Evolutionary conservation across 2,113 vertebrate species (phyloP).

Genomic region (Lipophrys pholis): DNA sequence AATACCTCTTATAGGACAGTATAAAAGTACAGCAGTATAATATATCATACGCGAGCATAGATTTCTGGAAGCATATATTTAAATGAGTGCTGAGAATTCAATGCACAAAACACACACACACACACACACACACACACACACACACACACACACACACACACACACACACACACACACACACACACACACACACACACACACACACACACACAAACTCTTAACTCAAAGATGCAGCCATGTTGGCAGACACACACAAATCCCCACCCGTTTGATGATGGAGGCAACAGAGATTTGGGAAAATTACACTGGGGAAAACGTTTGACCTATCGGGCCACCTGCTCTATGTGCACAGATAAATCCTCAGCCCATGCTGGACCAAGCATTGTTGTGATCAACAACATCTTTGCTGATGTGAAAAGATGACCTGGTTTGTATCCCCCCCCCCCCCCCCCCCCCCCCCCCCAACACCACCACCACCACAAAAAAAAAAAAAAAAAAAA

Average conservation of each 20-base stretch:
- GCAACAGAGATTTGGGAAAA: conserved; percentile 67
- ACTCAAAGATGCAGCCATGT: conserved; percentile 13
- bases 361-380: conserved; percentile 57
- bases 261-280: conserved; percentile 24
- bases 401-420: conserved; percentile 70
- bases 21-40: conserved; percentile 8
- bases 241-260: not conserved
- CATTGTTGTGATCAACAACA: conserved; percentile 69
- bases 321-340: conserved; percentile 77
- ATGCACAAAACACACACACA: conserved; percentile 2
- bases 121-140: conserved; percentile 3
- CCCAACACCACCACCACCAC: too few relatives aligned
- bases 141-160: conserved; percentile 10
- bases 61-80: conserved; percentile 5
- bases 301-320: conserved; percentile 73
- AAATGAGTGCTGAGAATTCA: conserved; percentile 7
- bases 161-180: not conserved
- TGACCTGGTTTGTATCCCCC: conserved; percentile 66
- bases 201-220: conserved; percentile 8
- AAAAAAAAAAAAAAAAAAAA: not conserved
- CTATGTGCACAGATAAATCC: conserved; percentile 70
- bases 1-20: conserved; percentile 7
- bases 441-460: too few relatives aligned
- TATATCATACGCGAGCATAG: conserved; percentile 12
- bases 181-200: conserved; percentile 14